A percentile compares a stretch with the other conserved stretches of the same genome.
These are phyloP conservation scores for Muscicapa adusta DNA, from an alignment of 2,113 vertebrate genomes.

Conservation along the genomic window DNA sequence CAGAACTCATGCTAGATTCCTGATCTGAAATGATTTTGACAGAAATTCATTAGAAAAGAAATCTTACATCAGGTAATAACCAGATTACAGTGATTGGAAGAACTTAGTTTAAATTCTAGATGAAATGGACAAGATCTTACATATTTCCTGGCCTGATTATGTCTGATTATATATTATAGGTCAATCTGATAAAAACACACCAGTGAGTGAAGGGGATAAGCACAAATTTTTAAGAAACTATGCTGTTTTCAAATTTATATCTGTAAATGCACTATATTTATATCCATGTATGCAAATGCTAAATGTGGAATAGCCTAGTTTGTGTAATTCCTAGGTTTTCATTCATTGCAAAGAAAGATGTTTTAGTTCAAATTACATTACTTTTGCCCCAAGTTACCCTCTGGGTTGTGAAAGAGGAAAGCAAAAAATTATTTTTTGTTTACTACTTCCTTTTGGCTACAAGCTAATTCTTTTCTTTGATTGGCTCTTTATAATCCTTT, in stretches of 20 bases:
- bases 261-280: not conserved
- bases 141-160: not conserved
- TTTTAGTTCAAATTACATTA: not conserved
- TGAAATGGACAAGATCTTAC: conserved; percentile 7
- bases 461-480: not conserved
- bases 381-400: not conserved
- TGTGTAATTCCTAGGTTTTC: not conserved
- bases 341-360: not conserved
- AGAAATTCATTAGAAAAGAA: conserved; percentile 8
- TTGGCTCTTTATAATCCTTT: not conserved
- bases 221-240: not conserved
- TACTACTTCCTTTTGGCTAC: not conserved
- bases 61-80: not conserved
- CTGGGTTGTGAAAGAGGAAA: not conserved
- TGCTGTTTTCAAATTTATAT: not conserved
- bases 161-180: not conserved
- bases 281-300: not conserved
- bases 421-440: not conserved
- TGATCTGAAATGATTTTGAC: not conserved
- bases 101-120: not conserved
- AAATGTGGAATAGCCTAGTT: not conserved
- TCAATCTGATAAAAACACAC: conserved; percentile 2
- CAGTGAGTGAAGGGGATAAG: not conserved
- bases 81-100: not conserved
- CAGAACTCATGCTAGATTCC: not conserved